These are phyloP conservation scores for Monopterus albus DNA, from an alignment of 2,113 vertebrate species.

Conservation along the genomic window DNA sequence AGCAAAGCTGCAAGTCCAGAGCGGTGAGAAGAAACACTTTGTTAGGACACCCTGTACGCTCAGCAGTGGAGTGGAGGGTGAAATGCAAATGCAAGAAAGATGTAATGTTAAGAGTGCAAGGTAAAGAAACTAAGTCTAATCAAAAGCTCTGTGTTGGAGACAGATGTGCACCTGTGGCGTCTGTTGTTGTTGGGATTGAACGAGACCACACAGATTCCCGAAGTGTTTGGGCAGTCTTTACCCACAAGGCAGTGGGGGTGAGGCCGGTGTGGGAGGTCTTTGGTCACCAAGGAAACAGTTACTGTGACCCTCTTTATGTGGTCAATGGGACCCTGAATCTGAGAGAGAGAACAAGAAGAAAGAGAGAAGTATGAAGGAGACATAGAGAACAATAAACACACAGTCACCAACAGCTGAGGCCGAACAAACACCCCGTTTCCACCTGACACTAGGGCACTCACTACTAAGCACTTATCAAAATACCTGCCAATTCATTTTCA, in stretches of 20 bases:
- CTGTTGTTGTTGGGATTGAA: slow-evolving; percentile 84
- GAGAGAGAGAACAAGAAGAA: slow-evolving; percentile 2
- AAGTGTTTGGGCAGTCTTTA: slow-evolving; percentile 88
- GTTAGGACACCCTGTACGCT: neutral
- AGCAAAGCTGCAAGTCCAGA: slow-evolving; percentile 81
- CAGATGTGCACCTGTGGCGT: slow-evolving; percentile 84
- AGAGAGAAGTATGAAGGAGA: neutral
- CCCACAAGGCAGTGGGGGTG: slow-evolving; percentile 96
- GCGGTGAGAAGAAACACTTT: neutral
- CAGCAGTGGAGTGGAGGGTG: neutral
- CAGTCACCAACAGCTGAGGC: neutral
- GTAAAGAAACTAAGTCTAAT: no score
- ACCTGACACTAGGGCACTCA: neutral
- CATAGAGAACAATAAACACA: neutral
- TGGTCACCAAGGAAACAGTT: slow-evolving; percentile 90
- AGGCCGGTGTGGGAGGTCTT: slow-evolving; percentile 90
- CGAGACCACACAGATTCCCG: slow-evolving; percentile 84
- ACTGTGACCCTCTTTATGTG: slow-evolving; percentile 84
- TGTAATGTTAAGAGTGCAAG: neutral
- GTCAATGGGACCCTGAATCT: slow-evolving; percentile 82
- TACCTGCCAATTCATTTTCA: no score
- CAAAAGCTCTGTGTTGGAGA: neutral
- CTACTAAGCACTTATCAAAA: no score
- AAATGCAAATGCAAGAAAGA: neutral
- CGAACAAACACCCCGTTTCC: no score